These are phyloP conservation scores for Cephus nigrinus DNA, from an alignment of 2,888 invertebrate genomes.

Conservation along the genomic window DNA sequence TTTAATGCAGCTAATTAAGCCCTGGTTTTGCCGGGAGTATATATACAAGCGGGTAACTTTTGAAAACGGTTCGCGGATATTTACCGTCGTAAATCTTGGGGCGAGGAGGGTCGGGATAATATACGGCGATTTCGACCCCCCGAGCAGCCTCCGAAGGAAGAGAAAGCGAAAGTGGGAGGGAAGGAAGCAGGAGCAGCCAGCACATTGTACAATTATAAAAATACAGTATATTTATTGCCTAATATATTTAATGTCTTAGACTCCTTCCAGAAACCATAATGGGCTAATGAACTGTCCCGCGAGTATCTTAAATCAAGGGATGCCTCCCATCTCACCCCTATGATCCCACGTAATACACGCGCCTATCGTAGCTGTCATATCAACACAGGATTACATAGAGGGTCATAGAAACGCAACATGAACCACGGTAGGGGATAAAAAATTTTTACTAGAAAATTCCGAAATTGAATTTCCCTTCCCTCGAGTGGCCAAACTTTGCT, in stretches of 20 bases:
- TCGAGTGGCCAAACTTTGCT: not conserved
- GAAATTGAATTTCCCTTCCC: not conserved
- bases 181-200: conserved; percentile 14
- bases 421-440: not conserved
- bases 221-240: conserved; percentile 18
- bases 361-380: not conserved
- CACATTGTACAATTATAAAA: conserved; percentile 19
- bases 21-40: conserved; percentile 14
- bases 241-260: conserved; percentile 23
- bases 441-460: not conserved
- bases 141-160: not conserved
- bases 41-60: not conserved
- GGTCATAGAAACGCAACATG: not conserved
- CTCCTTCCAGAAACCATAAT: conserved; percentile 17
- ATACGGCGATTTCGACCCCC: conserved; percentile 6
- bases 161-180: conserved; percentile 7
- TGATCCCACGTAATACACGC: not conserved
- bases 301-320: conserved; percentile 17
- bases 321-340: not conserved
- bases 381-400: not conserved
- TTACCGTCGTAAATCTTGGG: conserved; percentile 14
- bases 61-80: conserved; percentile 10
- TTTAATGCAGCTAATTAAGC: conserved; percentile 36
- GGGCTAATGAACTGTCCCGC: conserved; percentile 24
- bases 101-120: not conserved